phyloP scores from a whole-genome alignment of 2,888 invertebrate species.

The Amphimallon solstitiale region DNA sequence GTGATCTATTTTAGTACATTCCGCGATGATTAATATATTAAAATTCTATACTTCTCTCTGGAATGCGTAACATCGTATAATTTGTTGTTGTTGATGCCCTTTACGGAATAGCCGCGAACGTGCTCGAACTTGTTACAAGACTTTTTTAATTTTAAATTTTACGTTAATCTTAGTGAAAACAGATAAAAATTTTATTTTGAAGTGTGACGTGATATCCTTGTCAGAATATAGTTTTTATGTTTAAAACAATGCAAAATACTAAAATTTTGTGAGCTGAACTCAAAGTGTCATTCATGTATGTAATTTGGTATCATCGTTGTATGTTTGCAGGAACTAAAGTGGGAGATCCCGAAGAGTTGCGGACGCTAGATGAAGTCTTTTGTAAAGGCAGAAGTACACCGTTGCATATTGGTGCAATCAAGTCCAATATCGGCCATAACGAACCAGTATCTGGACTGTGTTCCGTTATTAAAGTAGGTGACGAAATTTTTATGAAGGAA shows the following conservation, averaged over 20 bases:
- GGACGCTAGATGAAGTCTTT: conserved; percentile 83
- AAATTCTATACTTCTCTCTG: too few relatives aligned
- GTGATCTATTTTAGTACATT: too few relatives aligned
- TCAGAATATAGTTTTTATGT: too few relatives aligned
- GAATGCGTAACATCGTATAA: too few relatives aligned
- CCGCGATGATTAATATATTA: too few relatives aligned
- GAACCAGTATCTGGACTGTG: conserved; percentile 89
- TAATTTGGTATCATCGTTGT: not conserved
- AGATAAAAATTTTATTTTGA: too few relatives aligned
- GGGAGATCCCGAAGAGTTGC: conserved; percentile 93
- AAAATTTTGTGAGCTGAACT: conserved; percentile 1
- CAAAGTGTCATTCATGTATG: not conserved
- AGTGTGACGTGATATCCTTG: too few relatives aligned
- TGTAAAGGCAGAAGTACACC: conserved; percentile 80
- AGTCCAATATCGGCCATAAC: conserved; percentile 94
- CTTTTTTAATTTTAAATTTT: too few relatives aligned
- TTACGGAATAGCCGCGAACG: too few relatives aligned
- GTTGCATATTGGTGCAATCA: conserved; percentile 87
- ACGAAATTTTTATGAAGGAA: not conserved
- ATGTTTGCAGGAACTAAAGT: conserved; percentile 72
- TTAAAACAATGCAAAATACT: not conserved
- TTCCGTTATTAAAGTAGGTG: conserved; percentile 78
- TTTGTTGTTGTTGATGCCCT: too few relatives aligned
- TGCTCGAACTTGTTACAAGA: too few relatives aligned
- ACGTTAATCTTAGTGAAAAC: too few relatives aligned